Evolutionary conservation across 1,140 invertebrate species (phyloP).

Genomic region (Archivesica marissinica): DNA sequence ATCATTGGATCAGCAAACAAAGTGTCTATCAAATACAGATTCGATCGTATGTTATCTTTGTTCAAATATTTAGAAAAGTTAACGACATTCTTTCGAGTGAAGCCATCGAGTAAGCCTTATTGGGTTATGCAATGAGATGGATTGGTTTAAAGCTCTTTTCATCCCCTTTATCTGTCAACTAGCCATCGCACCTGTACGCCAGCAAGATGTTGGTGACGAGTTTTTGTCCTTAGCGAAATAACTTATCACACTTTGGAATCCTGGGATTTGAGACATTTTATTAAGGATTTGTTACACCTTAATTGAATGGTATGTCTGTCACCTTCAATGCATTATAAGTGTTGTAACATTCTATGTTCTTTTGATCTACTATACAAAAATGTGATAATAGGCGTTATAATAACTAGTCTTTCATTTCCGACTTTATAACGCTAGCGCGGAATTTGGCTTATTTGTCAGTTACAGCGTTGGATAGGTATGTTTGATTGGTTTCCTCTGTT

Average conservation of each 20-base stretch:
- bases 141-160: constrained; percentile 5
- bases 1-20: neutral
- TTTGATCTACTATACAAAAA: too few relatives aligned
- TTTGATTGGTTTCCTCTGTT: too few relatives aligned
- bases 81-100: constrained; percentile 12
- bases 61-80: constrained; percentile 36
- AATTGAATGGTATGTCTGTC: too few relatives aligned
- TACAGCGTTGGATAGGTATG: too few relatives aligned
- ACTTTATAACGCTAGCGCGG: too few relatives aligned
- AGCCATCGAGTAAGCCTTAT: neutral
- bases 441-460: too few relatives aligned
- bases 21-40: constrained; percentile 30
- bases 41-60: constrained; percentile 19
- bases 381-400: too few relatives aligned
- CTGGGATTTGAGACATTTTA: too few relatives aligned
- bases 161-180: neutral
- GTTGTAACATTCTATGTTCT: too few relatives aligned
- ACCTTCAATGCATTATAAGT: too few relatives aligned
- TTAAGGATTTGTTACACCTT: too few relatives aligned
- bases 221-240: neutral
- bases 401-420: too few relatives aligned
- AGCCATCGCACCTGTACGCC: neutral
- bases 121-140: neutral
- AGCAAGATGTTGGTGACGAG: neutral
- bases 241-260: neutral